These are phyloP conservation scores for Phrynocephalus vlangalii DNA, from an alignment of 2,797 vertebrate genomes.

Conservation along the genomic window DNA sequence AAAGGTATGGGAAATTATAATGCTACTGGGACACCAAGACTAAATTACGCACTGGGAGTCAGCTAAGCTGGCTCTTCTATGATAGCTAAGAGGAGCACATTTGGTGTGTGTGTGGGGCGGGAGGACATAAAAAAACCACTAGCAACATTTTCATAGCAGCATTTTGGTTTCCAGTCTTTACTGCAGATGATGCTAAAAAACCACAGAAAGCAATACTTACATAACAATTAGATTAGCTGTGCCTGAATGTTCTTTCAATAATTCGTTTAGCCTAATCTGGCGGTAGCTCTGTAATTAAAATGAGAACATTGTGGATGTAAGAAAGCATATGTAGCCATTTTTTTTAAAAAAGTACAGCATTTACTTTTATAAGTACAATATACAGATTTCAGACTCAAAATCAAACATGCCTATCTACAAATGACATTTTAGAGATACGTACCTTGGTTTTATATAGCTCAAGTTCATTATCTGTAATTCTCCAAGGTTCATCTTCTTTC, in stretches of 20 bases:
- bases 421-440: constrained; percentile 72
- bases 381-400: background rate
- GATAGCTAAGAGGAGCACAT: background rate
- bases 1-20: background rate
- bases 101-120: no score
- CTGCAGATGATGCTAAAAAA: constrained; percentile 20
- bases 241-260: constrained; percentile 94
- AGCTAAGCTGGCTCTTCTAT: background rate
- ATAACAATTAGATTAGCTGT: constrained; percentile 96
- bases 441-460: constrained; percentile 98
- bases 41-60: background rate
- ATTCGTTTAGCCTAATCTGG: constrained; percentile 95
- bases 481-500: constrained; percentile 96
- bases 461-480: constrained; percentile 97
- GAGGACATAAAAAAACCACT: no score
- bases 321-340: background rate
- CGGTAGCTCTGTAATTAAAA: constrained; percentile 86
- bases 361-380: background rate
- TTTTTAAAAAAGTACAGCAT: background rate
- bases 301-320: background rate
- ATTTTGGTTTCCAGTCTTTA: background rate
- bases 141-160: constrained; percentile 3
- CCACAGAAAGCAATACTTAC: constrained; percentile 82
- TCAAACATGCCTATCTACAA: background rate
- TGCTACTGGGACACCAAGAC: background rate